These are phyloP conservation scores for Venustaconcha ellipsiformis DNA, from an alignment of 1,140 invertebrate genomes.

Conservation along the genomic window DNA sequence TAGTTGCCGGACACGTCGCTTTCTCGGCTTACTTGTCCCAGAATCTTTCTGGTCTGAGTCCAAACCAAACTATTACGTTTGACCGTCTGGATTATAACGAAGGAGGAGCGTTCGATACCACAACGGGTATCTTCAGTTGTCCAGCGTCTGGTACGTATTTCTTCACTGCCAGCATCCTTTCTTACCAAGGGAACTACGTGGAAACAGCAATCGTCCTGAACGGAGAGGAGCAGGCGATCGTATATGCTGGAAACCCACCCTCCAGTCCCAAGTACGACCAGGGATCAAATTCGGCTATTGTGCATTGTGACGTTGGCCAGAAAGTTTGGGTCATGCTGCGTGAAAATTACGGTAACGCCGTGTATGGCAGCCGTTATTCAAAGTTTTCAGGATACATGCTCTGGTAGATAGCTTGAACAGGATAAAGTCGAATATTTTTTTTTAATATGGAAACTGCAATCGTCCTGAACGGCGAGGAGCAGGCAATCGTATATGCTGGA, in stretches of 20 bases:
- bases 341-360: background rate
- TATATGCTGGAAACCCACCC: background rate
- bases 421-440: no score
- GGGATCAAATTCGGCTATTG: background rate
- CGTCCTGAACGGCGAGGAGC: background rate
- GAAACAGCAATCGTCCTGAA: background rate
- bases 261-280: background rate
- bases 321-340: background rate
- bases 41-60: no score
- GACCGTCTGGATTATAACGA: no score
- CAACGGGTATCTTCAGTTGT: no score
- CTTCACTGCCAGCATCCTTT: no score
- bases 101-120: no score
- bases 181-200: background rate
- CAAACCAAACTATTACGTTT: no score
- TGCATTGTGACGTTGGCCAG: background rate
- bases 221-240: background rate
- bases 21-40: no score
- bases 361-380: background rate
- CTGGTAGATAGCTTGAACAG: background rate
- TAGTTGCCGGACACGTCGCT: no score
- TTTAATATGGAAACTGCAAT: background rate
- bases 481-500: background rate
- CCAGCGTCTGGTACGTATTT: no score
- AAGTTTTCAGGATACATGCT: background rate